Evolutionary conservation across 2,113 vertebrate species (phyloP).

Genomic region (Pomatorhinus ruficollis): DNA sequence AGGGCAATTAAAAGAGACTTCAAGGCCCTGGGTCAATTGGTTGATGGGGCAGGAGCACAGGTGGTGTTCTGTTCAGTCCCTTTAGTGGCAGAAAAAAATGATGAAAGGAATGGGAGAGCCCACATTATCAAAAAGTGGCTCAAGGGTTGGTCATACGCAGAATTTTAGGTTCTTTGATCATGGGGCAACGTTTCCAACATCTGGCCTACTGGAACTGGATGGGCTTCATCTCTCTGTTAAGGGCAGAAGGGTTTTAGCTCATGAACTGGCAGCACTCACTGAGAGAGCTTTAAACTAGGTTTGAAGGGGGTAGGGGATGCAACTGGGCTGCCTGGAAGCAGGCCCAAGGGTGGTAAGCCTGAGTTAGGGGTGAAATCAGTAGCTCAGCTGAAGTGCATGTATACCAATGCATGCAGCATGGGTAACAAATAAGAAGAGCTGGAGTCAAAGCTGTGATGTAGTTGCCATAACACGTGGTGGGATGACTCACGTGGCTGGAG

Average conservation of each 20-base stretch:
- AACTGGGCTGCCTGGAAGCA: not conserved
- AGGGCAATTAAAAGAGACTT: not conserved
- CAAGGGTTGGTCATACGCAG: not conserved
- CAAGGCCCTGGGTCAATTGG: not conserved
- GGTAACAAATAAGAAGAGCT: not conserved
- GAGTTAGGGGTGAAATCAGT: not conserved
- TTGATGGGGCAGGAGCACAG: not conserved
- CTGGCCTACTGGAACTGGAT: not conserved
- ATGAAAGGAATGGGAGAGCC: not conserved
- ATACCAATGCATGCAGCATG: no score
- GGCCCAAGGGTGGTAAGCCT: not conserved
- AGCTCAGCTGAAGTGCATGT: not conserved
- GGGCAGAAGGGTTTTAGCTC: not conserved
- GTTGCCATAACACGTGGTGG: accelerated
- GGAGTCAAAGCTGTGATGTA: not conserved
- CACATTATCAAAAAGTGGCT: not conserved
- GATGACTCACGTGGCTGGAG: not conserved
- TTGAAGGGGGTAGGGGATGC: not conserved
- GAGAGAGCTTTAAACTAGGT: not conserved
- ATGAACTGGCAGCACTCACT: not conserved
- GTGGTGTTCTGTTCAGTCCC: not conserved
- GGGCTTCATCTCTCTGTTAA: not conserved
- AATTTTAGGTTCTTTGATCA: not conserved
- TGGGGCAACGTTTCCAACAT: not conserved
- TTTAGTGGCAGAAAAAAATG: no score